Conservation (phyloP, 2,797 vertebrate species). For the Myotis vivesi region DNA sequence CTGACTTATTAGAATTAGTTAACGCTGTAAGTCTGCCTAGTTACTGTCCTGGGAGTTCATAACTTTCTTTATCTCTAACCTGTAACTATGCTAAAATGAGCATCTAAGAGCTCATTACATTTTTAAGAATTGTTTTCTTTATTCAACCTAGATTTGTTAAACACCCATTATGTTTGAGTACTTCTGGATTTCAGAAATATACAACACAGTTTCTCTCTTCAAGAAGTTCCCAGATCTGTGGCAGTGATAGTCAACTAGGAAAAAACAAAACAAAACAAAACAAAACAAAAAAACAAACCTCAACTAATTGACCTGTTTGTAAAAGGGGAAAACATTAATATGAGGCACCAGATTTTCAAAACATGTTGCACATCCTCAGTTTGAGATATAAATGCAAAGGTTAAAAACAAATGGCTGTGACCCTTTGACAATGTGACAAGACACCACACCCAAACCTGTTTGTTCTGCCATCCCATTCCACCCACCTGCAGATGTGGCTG, state of each 20-base stretch:
- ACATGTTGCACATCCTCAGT: background rate
- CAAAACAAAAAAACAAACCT: too few relatives aligned
- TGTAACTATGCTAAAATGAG: background rate
- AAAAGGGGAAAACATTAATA: background rate
- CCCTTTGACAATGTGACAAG: slow-evolving; percentile 28
- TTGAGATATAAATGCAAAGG: background rate
- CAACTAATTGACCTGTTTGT: background rate
- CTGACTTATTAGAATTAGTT: background rate
- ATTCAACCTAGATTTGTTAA: background rate
- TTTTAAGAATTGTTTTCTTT: background rate
- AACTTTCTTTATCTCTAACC: slow-evolving; percentile 13
- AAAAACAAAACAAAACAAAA: too few relatives aligned
- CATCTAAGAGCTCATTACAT: background rate
- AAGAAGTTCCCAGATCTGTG: background rate
- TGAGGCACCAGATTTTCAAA: background rate
- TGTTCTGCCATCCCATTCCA: background rate
- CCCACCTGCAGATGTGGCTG: background rate
- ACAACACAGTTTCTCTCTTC: background rate
- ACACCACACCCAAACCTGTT: slow-evolving; percentile 25
- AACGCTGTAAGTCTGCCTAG: background rate
- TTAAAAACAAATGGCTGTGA: background rate
- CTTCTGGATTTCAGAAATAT: slow-evolving; percentile 34
- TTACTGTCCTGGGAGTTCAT: background rate
- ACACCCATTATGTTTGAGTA: background rate
- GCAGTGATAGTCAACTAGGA: background rate